Evolutionary conservation across 2,797 vertebrate species (phyloP).

Genomic region (Microchirus variegatus): DNA sequence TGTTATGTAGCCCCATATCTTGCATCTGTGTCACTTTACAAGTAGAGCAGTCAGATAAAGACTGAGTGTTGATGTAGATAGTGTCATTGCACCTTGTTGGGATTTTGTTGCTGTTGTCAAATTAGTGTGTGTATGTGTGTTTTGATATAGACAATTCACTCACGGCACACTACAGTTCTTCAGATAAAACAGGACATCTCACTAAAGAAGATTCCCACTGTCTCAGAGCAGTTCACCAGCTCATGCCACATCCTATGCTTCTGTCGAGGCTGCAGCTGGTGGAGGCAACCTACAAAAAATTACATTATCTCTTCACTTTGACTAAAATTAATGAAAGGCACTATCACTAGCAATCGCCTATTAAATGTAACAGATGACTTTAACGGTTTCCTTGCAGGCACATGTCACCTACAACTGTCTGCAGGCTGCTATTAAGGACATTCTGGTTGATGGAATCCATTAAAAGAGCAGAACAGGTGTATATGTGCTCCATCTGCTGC

Average conservation of each 20-base stretch:
- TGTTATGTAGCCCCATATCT: conserved; percentile 10
- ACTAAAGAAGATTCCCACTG: neutral
- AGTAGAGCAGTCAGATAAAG: conserved; percentile 16
- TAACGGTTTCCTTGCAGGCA: neutral
- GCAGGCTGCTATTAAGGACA: neutral
- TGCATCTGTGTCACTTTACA: conserved; percentile 20
- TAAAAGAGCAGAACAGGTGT: neutral
- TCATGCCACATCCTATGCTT: neutral
- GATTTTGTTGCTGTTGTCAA: conserved; percentile 13
- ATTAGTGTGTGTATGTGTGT: neutral
- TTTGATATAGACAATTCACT: conserved; percentile 12
- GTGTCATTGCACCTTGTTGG: conserved; percentile 10
- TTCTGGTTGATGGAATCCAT: conserved; percentile 1
- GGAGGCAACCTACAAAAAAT: neutral
- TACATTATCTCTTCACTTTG: neutral
- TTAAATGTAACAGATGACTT: neutral
- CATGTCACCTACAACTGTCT: neutral
- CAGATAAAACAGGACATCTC: conserved; percentile 5
- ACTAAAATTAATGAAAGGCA: neutral
- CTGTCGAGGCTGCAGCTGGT: conserved; percentile 4
- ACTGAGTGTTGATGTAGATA: conserved; percentile 8
- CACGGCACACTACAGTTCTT: neutral
- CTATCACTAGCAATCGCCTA: neutral
- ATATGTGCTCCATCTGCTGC: neutral
- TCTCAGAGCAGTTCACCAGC: neutral